Percentiles rank a stretch among this genome's conserved stretches.
Evolutionary conservation across 2,113 vertebrate genomes (phyloP).

Genomic region (Pelodiscus sinensis): DNA sequence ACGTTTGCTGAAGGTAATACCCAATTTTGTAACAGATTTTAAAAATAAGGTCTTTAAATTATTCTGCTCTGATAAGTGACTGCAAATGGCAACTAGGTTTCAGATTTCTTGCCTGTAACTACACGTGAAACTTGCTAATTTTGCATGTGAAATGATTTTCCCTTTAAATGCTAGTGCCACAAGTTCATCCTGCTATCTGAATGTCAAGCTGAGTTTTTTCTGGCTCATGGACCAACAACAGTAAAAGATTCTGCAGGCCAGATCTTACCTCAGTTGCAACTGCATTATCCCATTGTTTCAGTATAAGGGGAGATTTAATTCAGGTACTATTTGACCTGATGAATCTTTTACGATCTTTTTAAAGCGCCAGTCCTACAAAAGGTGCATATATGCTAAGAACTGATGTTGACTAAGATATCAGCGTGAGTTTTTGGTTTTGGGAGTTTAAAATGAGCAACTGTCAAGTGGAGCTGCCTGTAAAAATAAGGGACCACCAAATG

Average conservation of each 20-base stretch:
- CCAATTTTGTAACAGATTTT: rapidly evolving
- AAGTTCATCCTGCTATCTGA: background rate
- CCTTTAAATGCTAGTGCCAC: background rate
- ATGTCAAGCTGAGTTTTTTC: background rate
- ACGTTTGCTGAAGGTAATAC: background rate
- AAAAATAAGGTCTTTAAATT: background rate
- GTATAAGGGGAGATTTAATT: background rate
- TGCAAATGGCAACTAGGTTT: background rate
- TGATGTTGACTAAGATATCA: background rate
- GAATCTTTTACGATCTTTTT: background rate
- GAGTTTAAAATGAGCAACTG: background rate
- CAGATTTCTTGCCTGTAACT: rapidly evolving
- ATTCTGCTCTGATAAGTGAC: background rate
- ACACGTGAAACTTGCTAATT: background rate
- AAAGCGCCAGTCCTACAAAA: no score
- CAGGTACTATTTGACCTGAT: background rate
- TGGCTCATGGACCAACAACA: background rate
- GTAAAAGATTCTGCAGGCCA: background rate
- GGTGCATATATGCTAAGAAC: background rate
- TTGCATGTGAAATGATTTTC: background rate
- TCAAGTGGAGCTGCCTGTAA: background rate
- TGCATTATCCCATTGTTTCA: background rate
- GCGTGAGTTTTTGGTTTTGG: background rate
- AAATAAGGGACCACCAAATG: background rate
- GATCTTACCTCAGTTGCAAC: background rate